A percentile compares a stretch with the other conserved stretches of the same genome.
phyloP scores from a whole-genome alignment of 2,888 invertebrate genomes.

The Galerucella calmariensis region DNA sequence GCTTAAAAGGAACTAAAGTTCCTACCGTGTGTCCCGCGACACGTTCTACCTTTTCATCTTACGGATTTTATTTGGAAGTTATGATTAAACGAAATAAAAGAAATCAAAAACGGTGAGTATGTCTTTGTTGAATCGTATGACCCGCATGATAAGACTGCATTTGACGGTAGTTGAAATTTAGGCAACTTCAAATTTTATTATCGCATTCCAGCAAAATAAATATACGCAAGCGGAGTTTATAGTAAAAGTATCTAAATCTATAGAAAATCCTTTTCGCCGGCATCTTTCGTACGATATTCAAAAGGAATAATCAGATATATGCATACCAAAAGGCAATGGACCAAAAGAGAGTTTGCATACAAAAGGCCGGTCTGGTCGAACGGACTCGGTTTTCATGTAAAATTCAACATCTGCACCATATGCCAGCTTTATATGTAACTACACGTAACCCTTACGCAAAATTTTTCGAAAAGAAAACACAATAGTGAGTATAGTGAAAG shows the following conservation, averaged over 20 bases:
- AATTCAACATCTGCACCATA: slow-evolving; percentile 40
- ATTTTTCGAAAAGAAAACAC: slow-evolving; percentile 27
- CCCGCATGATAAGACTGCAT: too few relatives aligned
- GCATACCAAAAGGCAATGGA: slow-evolving; percentile 34
- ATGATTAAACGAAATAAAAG: too few relatives aligned
- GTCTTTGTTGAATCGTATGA: too few relatives aligned
- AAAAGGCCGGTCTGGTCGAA: slow-evolving; percentile 22
- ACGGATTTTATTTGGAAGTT: too few relatives aligned
- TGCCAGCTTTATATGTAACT: slow-evolving; percentile 19
- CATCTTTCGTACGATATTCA: slow-evolving; percentile 27
- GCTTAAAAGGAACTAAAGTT: too few relatives aligned
- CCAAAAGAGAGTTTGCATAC: slow-evolving; percentile 30
- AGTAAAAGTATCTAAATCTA: slow-evolving; percentile 4
- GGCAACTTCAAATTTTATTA: too few relatives aligned
- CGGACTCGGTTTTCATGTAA: slow-evolving; percentile 23
- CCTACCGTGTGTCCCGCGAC: too few relatives aligned
- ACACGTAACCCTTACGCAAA: slow-evolving; percentile 40
- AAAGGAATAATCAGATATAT: slow-evolving; percentile 33
- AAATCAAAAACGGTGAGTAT: too few relatives aligned
- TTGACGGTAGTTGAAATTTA: too few relatives aligned
- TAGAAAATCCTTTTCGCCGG: slow-evolving; percentile 19
- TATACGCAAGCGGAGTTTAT: too few relatives aligned
- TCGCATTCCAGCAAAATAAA: too few relatives aligned
- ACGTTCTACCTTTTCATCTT: too few relatives aligned
- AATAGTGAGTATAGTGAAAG: slow-evolving; percentile 1